Evolutionary conservation across 2,113 vertebrate genomes (phyloP).

Genomic region (Pygoscelis adeliae): DNA sequence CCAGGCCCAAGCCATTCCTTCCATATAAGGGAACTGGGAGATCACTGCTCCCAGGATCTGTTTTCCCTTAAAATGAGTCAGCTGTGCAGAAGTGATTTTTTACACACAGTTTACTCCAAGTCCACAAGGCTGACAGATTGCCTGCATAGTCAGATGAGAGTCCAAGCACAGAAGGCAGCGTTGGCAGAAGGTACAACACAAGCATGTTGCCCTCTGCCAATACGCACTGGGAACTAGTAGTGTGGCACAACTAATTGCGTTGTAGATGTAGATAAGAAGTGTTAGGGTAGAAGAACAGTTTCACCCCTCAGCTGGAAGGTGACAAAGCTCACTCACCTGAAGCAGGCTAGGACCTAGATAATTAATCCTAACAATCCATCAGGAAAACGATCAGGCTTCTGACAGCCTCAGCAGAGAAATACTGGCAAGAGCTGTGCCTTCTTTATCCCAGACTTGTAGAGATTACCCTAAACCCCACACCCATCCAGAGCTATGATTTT

Average conservation of each 20-base stretch:
- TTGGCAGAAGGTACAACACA: not conserved
- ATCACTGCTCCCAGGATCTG: not conserved
- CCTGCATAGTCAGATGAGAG: not conserved
- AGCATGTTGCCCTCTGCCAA: not conserved
- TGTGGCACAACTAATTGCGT: not conserved
- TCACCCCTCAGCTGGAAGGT: not conserved
- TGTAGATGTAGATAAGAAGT: fast-evolving
- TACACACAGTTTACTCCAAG: not conserved
- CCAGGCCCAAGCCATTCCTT: not conserved
- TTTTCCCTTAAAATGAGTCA: not conserved
- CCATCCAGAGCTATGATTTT: not conserved
- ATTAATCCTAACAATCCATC: not conserved
- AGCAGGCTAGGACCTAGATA: not conserved
- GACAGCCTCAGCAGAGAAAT: not conserved
- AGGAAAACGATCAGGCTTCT: not conserved
- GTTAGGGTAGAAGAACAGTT: not conserved
- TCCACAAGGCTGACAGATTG: not conserved
- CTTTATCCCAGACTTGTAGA: not conserved
- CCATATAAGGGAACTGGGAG: not conserved
- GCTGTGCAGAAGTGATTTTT: not conserved
- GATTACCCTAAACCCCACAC: not conserved
- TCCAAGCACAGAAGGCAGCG: not conserved
- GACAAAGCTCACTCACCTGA: not conserved
- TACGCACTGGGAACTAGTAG: not conserved
- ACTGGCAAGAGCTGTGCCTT: not conserved